Evolutionary conservation across 2,888 invertebrate genomes (phyloP).

Genomic region (Helleia helle): DNA sequence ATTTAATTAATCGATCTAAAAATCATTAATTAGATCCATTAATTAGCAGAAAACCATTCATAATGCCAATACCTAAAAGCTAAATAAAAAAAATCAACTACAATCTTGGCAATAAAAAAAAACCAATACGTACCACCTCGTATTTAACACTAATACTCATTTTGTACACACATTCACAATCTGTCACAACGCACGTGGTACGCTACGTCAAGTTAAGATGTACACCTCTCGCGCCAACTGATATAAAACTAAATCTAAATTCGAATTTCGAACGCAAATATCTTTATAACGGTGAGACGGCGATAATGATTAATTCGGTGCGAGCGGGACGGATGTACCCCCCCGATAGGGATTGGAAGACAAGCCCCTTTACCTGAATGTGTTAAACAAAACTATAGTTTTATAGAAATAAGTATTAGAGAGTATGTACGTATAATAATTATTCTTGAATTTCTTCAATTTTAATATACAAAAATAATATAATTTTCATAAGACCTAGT

Average conservation of each 20-base stretch:
- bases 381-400: constrained; percentile 1
- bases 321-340: constrained; percentile 37
- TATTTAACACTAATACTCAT: constrained; percentile 6
- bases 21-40: no score
- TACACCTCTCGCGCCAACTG: constrained; percentile 66
- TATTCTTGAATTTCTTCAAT: no score
- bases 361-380: no score
- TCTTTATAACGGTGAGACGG: constrained; percentile 36
- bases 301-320: constrained; percentile 39
- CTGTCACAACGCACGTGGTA: not conserved
- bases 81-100: no score
- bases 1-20: no score
- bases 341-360: constrained; percentile 16
- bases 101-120: not conserved
- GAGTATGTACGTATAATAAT: no score
- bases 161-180: not conserved
- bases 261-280: constrained; percentile 68
- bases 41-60: no score
- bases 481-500: no score
- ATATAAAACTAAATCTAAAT: constrained; percentile 73
- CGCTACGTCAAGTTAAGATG: constrained; percentile 31
- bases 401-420: no score
- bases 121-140: not conserved
- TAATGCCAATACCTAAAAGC: no score
- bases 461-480: no score